Conservation (phyloP, 1,140 invertebrate species). For the Cydia pomonella region DNA sequence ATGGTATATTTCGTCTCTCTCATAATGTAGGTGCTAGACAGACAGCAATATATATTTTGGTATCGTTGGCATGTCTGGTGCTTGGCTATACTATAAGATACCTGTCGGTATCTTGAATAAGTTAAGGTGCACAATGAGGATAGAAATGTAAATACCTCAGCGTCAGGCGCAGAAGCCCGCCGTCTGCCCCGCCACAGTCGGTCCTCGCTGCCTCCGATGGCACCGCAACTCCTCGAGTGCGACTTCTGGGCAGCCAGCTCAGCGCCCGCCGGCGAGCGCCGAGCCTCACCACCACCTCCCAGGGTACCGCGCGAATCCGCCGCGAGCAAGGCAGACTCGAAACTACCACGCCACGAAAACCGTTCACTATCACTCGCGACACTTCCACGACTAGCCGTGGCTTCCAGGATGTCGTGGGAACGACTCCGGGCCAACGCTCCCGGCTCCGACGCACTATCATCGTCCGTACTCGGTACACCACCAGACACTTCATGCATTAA, state of each 20-base stretch:
- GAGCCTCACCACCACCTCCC: conserved; percentile 87
- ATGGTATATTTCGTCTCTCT: too few relatives aligned
- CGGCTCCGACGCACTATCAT: conserved; percentile 85
- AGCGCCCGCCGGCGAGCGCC: conserved; percentile 89
- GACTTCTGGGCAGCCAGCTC: conserved; percentile 88
- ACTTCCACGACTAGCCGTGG: conserved; percentile 84
- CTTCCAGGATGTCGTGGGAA: conserved; percentile 88
- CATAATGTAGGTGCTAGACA: too few relatives aligned
- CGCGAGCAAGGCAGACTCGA: conserved; percentile 92
- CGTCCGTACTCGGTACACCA: conserved; percentile 89
- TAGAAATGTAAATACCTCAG: conserved; percentile 55
- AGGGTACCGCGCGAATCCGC: conserved; percentile 90
- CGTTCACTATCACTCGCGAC: conserved; percentile 92
- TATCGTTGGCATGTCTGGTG: too few relatives aligned
- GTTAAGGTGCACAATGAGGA: not conserved
- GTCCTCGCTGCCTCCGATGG: conserved; percentile 86
- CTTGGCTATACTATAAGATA: too few relatives aligned
- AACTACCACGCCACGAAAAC: conserved; percentile 94
- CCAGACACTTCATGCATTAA: conserved; percentile 96
- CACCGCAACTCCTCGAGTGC: conserved; percentile 90
- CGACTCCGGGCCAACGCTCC: conserved; percentile 81
- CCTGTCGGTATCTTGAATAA: too few relatives aligned
- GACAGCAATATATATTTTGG: too few relatives aligned
- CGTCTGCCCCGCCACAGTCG: conserved; percentile 77
- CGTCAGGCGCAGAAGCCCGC: conserved; percentile 76